phyloP scores from a whole-genome alignment of 2,797 vertebrate genomes.

The Anguilla obscura region DNA sequence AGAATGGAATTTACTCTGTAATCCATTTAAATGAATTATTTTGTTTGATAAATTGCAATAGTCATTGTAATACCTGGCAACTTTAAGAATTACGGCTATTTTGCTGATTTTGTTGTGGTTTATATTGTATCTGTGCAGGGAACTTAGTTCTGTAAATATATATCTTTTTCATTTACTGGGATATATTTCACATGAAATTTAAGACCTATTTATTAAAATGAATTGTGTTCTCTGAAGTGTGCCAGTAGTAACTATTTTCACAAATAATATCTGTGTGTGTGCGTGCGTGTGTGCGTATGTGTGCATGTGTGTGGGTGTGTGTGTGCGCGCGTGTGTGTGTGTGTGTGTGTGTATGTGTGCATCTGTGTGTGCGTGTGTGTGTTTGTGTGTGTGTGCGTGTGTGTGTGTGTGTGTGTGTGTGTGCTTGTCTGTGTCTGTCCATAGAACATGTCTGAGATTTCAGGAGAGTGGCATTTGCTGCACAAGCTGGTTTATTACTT shows the following conservation, averaged over 20 bases:
- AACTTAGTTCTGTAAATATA: background rate
- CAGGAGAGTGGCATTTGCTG: background rate
- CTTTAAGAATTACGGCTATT: background rate
- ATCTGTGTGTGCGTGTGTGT: no score
- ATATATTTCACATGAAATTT: slow-evolving; percentile 5
- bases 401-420: background rate
- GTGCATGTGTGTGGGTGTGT: background rate
- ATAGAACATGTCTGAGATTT: background rate
- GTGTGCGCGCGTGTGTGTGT: no score
- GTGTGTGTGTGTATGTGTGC: background rate
- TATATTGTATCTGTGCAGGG: background rate
- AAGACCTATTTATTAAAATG: slow-evolving; percentile 4
- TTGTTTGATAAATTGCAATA: background rate
- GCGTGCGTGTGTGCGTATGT: background rate
- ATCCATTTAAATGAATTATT: background rate
- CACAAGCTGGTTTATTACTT: background rate
- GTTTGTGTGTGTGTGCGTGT: background rate
- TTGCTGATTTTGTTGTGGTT: background rate
- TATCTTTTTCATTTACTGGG: background rate
- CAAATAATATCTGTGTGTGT: background rate
- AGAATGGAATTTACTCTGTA: background rate
- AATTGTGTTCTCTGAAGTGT: background rate
- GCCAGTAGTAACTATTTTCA: background rate
- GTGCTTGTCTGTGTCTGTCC: background rate
- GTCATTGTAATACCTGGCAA: background rate